Evolutionary conservation across 2,888 invertebrate species (phyloP).

Genomic region (Tetragonisca angustula): DNA sequence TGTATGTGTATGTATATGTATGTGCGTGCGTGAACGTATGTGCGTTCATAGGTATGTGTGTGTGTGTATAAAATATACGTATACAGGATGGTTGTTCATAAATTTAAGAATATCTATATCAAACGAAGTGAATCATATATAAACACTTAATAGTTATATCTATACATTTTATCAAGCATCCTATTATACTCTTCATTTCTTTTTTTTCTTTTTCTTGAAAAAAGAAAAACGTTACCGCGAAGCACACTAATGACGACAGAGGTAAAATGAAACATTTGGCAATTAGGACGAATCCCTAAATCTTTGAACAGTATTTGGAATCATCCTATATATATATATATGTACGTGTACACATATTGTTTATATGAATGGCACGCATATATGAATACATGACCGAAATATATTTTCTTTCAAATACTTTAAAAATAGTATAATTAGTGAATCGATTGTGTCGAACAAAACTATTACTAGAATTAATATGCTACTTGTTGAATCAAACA

Average conservation of each 20-base stretch:
- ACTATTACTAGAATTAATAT: not conserved
- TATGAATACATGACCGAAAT: not conserved
- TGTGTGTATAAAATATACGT: constrained; percentile 12
- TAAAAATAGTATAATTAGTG: not conserved
- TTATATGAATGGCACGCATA: constrained; percentile 11
- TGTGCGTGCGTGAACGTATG: constrained; percentile 29
- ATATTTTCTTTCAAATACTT: not conserved
- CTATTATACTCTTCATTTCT: not conserved
- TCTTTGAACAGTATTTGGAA: constrained; percentile 1
- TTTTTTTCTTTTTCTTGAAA: not conserved
- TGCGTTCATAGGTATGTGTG: constrained; percentile 33
- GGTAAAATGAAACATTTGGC: not conserved
- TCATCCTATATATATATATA: constrained; percentile 2
- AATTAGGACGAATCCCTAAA: not conserved
- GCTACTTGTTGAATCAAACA: not conserved
- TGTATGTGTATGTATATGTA: constrained; percentile 2
- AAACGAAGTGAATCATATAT: not conserved
- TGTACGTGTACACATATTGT: constrained; percentile 1
- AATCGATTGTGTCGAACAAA: constrained; percentile 15
- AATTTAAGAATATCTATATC: not conserved
- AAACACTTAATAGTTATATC: not conserved
- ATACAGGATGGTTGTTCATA: constrained; percentile 11
- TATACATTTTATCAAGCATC: not conserved
- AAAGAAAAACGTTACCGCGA: not conserved
- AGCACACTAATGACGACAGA: not conserved